Conservation (phyloP, 2,888 invertebrate genomes). For the Hololepta plana region DNA sequence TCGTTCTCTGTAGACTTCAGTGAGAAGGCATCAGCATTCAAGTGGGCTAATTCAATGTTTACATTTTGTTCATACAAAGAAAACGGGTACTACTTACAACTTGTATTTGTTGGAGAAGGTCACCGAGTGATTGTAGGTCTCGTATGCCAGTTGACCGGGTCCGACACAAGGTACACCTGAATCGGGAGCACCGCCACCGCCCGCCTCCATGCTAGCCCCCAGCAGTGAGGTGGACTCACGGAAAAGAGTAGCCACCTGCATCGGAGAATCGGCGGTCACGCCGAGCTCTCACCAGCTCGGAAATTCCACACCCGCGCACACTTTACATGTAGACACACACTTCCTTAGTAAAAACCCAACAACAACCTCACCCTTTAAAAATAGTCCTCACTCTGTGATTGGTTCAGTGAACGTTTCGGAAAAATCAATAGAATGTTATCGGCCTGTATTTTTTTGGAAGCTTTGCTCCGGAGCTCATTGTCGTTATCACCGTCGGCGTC, state of each 20-base stretch:
- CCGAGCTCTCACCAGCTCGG: conserved; percentile 17
- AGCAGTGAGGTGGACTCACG: conserved; percentile 47
- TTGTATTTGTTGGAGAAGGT: conserved; percentile 28
- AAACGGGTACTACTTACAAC: conserved; percentile 21
- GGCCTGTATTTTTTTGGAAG: conserved; percentile 30
- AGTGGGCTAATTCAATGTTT: conserved; percentile 9
- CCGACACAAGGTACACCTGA: conserved; percentile 18
- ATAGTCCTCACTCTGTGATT: conserved; percentile 32
- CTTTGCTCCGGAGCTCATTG: conserved; percentile 23
- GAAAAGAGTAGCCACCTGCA: conserved; percentile 51
- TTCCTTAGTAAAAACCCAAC: conserved; percentile 25
- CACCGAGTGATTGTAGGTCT: conserved; percentile 25
- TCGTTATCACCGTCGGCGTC: conserved; percentile 27
- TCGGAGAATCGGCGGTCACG: conserved; percentile 23
- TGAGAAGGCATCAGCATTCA: no score
- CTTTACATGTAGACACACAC: conserved; percentile 19
- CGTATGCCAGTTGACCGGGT: conserved; percentile 19
- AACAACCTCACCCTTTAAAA: conserved; percentile 36
- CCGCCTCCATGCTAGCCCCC: conserved; percentile 42
- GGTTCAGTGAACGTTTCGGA: conserved; percentile 37
- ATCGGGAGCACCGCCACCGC: conserved; percentile 21
- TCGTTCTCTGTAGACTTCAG: no score
- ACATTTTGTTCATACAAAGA: conserved; percentile 6
- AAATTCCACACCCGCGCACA: conserved; percentile 12
- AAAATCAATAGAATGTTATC: conserved; percentile 47